Conservation (phyloP, 2,888 invertebrate genomes). For the Sphaerophoria rueppellii region DNA sequence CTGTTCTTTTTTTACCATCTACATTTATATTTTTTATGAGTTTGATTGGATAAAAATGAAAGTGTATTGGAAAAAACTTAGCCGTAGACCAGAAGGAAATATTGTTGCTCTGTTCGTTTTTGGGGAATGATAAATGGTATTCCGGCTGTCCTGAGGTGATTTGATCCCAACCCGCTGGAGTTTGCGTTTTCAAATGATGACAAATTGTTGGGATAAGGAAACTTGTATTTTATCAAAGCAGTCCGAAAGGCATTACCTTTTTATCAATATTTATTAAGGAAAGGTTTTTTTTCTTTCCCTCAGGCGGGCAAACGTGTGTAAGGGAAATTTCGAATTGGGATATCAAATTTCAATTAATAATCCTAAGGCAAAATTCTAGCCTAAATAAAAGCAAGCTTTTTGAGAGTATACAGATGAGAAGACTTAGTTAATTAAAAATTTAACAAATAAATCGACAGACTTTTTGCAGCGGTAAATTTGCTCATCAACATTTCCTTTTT, state of each 20-base stretch:
- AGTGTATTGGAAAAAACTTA: constrained; percentile 10
- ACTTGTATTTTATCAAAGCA: constrained; percentile 35
- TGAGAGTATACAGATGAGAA: no score
- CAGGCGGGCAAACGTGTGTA: no score
- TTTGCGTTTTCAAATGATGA: constrained; percentile 24
- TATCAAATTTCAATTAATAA: no score
- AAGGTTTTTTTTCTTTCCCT: no score
- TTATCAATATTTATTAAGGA: no score
- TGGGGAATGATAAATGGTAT: constrained; percentile 16
- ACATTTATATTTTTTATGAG: background rate
- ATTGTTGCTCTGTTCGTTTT: constrained; percentile 22
- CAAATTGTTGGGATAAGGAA: constrained; percentile 38
- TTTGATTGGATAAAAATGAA: constrained; percentile 17
- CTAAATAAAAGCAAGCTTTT: no score
- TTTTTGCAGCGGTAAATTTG: no score
- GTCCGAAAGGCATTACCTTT: constrained; percentile 5
- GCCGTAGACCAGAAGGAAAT: background rate
- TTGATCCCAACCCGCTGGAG: background rate
- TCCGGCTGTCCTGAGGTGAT: constrained; percentile 26
- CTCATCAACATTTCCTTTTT: no score
- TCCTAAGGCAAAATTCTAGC: no score
- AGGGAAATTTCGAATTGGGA: no score
- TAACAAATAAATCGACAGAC: no score
- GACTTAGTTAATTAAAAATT: no score
- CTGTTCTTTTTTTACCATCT: background rate